Evolutionary conservation across 1,140 invertebrate genomes (phyloP), one percentile per base, ranked within the genome.

Genomic region (Nomia melanderi): DNA sequence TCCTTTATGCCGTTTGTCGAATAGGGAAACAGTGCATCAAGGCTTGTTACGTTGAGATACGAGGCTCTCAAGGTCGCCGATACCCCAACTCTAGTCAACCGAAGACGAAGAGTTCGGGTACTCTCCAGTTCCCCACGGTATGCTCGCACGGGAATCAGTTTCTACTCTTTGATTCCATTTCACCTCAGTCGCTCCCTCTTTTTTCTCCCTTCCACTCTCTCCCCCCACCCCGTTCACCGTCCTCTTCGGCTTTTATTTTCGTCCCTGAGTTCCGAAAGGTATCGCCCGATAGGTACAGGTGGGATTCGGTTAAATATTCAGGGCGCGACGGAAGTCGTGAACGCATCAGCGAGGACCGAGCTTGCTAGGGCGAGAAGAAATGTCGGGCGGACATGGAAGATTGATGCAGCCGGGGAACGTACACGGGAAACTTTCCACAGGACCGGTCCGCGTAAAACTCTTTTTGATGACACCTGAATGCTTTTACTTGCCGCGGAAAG

Each of bases 261-360:
- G 57, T 33, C 56, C 14, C n/a, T 2, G 5, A 56, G 41, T 63
- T 44, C 27, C 71, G 25, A 62, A 64, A 79, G 64, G 47, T 63
- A 64, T 50, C 63, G 14, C 23, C 29, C 73, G 72, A 67, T 76
- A 76, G 64, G 62, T 69, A 20, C 64, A 63, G 56, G 44, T 50
- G 72, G 73, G 63, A 76, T 69, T 74, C 47, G 8, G 44, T 79
- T 76, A 76, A 79, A 79, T 76, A 79, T 79, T 79, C 72, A 79
- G n/a, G 20, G 36, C 20, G 31, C 44, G 29, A 41, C 20, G 29
- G 29, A 56, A 69, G 62, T 50, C 27, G 64, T 27, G 33, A 75
- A 39, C 17, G 27, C 29, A 27, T 69, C 44, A 36, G 9, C 23
- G 36, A 25, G 14, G 12, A 29, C 47, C 20, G 20, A 6, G 29